Base-by-base conservation (phyloP, 2,888 invertebrate genomes). In the Temnothorax rugatulus region DNA sequence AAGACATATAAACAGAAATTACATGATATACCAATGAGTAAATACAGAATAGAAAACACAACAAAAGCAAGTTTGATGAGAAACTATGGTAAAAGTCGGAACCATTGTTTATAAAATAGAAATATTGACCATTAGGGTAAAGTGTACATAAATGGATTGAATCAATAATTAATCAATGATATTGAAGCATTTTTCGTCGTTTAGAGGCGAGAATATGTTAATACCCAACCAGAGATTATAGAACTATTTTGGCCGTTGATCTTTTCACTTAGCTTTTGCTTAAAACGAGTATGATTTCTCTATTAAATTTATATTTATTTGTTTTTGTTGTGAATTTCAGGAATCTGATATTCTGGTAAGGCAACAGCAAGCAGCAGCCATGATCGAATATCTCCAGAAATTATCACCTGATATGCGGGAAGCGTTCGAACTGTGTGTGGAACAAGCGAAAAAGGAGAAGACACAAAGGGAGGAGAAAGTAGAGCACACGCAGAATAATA, bases 371-470 rank as follows among this genome's bases (percentile, higher is more conserved):
- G 94, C 94, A 86, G 15, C 25, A 11, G 47, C 18, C 4, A 93
- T 95, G 93, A 93, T 95, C 9, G 95, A 95, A 73, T 95, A 95
- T 84, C 86, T 95, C 1, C 95, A 95, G 84, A 94, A 95, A 82
- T 85, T 95, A 34, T 95, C 52, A 54, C n/a, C 95, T 0, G 92
- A 68, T 0, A 11, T 95, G 21, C 95, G 95, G 73, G 95, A 95
- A 57, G 87, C 95, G 29, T 93, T 95, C 21, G 95, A 94, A 87
- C 87, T 94, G 4, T 95, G 94, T 84, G 88, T 91, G 0, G 94
- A 95, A 63, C 93, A 94, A 74, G 82, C 84, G 4, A 94, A 93
- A 29, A 94, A 93, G 25, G 94, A 94, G 29, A 94, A 94, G 68
- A 21, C 41, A 0, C 90, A n/a, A n/a, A n/a, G 89, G 18, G 92